Evolutionary conservation across 2,888 invertebrate species (phyloP).

Genomic region (Hypomecis punctinalis): DNA sequence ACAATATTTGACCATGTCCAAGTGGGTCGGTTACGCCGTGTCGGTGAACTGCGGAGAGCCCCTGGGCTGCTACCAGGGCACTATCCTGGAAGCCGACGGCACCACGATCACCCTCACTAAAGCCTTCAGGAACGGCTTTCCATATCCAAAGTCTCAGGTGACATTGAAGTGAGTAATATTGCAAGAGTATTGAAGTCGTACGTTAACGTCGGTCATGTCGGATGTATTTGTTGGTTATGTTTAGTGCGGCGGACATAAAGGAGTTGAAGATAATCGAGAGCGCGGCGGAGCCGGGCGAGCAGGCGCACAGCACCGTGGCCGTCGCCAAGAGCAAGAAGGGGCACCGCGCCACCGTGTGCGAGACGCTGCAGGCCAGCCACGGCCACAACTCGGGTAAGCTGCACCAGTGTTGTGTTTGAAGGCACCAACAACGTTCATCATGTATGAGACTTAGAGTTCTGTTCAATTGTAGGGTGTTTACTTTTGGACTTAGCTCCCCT

Average conservation of each 20-base stretch:
- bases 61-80: conserved; percentile 92
- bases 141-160: conserved; percentile 79
- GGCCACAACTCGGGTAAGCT: conserved; percentile 56
- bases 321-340: conserved; percentile 67
- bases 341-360: conserved; percentile 72
- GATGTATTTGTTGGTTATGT: conserved; percentile 16
- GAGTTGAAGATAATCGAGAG: conserved; percentile 91
- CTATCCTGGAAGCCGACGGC: conserved; percentile 90
- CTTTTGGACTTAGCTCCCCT: too few species aligned
- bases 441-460: too few species aligned
- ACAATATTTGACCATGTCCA: conserved; percentile 69
- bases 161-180: conserved; percentile 72
- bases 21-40: conserved; percentile 92
- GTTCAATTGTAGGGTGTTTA: too few species aligned
- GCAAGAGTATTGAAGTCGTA: not conserved
- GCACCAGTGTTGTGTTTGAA: not conserved
- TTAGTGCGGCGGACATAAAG: conserved; percentile 89
- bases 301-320: conserved; percentile 73
- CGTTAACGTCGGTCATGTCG: not conserved
- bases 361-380: conserved; percentile 71
- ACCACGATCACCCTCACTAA: conserved; percentile 90
- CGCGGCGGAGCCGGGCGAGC: conserved; percentile 71
- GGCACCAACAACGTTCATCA: too few species aligned
- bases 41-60: conserved; percentile 92
- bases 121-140: conserved; percentile 92